Percentiles rank a stretch among this genome's conserved stretches.
These are phyloP conservation scores for Galago senegalensis DNA, from an alignment of 2,797 vertebrate species.

Conservation along the genomic window DNA sequence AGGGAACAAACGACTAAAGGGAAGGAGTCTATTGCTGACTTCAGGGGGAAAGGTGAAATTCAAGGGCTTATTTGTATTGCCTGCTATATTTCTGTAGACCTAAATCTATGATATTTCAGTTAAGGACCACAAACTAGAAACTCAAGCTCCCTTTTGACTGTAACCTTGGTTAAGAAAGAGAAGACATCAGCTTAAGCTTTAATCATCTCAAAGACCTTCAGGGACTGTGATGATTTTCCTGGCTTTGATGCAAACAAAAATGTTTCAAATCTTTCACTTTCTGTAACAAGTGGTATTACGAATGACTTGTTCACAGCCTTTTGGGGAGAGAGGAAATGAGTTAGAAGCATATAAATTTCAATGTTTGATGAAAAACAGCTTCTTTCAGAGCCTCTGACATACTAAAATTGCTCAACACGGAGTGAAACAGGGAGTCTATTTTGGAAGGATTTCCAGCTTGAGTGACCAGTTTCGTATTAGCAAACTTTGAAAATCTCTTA, in stretches of 20 bases:
- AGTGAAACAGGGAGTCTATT: slow-evolving; percentile 41
- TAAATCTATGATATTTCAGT: slow-evolving; percentile 5
- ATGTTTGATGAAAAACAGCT: slow-evolving; percentile 56
- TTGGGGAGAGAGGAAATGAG: slow-evolving; percentile 3
- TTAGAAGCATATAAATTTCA: slow-evolving; percentile 23
- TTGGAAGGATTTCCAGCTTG: slow-evolving; percentile 60
- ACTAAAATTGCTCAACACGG: slow-evolving; percentile 61
- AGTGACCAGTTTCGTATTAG: slow-evolving; percentile 58
- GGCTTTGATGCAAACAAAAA: slow-evolving; percentile 44
- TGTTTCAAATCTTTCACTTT: background rate
- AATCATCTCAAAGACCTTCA: background rate
- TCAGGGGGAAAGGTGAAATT: background rate
- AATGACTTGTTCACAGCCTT: background rate
- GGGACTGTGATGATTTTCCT: background rate
- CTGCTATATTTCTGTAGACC: slow-evolving; percentile 6
- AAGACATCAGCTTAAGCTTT: background rate
- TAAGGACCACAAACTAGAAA: slow-evolving; percentile 26
- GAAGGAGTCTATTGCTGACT: background rate
- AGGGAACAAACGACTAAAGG: background rate
- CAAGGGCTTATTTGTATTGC: background rate
- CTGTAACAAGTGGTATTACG: background rate
- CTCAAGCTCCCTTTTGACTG: slow-evolving; percentile 51
- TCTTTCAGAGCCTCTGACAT: background rate
- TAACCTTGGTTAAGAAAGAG: slow-evolving; percentile 42
- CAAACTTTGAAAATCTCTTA: slow-evolving; percentile 79